Percentiles rank a stretch among this genome's conserved stretches.
phyloP scores from a whole-genome alignment of 2,888 invertebrate species.

The Parasteatoda lunata region DNA sequence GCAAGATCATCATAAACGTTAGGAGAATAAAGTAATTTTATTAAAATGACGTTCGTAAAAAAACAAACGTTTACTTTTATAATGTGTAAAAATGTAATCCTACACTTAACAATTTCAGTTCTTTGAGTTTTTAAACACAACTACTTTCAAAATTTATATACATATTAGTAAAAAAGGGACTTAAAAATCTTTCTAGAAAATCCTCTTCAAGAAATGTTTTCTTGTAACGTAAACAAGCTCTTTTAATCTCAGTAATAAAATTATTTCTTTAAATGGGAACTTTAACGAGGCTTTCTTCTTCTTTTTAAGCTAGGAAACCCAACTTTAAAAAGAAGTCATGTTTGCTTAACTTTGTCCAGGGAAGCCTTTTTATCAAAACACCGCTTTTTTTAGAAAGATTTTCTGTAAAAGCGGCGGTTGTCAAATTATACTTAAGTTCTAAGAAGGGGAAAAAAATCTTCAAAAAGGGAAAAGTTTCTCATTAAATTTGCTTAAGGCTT shows the following conservation, averaged over 20 bases:
- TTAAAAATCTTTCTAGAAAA: slow-evolving; percentile 23
- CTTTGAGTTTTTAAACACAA: no score
- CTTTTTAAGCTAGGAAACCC: neutral
- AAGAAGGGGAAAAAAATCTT: slow-evolving; percentile 11
- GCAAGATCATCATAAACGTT: no score
- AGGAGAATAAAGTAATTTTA: no score
- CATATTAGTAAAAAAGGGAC: slow-evolving; percentile 33
- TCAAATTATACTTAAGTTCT: slow-evolving; percentile 38
- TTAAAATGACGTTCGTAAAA: no score
- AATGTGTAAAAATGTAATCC: no score
- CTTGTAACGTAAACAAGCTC: slow-evolving; percentile 23
- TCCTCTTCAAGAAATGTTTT: slow-evolving; percentile 17
- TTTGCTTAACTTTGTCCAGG: slow-evolving; percentile 50
- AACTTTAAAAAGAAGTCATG: slow-evolving; percentile 60
- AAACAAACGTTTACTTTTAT: no score
- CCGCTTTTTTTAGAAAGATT: slow-evolving; percentile 10
- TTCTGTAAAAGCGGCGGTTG: slow-evolving; percentile 7
- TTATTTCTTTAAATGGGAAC: slow-evolving; percentile 11
- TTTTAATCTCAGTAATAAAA: slow-evolving; percentile 20
- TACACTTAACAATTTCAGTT: no score
- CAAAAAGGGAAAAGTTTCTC: slow-evolving; percentile 13
- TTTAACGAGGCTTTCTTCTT: neutral
- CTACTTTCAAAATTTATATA: neutral
- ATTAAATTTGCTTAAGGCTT: slow-evolving; percentile 58
- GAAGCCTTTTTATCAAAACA: slow-evolving; percentile 30